Base-by-base conservation (phyloP, 2,113 vertebrate species). In the Aythya baeri region DNA sequence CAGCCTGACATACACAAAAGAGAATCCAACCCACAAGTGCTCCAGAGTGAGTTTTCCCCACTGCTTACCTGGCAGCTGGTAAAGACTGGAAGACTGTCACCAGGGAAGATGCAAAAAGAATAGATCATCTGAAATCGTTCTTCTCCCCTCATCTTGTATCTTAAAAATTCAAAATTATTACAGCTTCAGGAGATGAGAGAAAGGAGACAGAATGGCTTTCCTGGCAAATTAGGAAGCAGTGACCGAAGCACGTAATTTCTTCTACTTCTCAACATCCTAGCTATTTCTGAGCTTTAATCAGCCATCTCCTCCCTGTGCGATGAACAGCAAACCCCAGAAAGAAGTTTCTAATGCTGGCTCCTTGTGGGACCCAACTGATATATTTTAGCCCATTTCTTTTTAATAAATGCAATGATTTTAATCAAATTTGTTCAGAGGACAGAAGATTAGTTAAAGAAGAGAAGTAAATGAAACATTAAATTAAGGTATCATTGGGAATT, bases 391-490 rank as follows among this genome's bases (percentile, higher is more conserved):
- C 73, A 92, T 93, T 96, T 93, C 86, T 96, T 96, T 94, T 76
- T 91, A 93, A 95, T 96, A 95, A 91, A 96, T 86, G 94, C 59
- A 89, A 92, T 5, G 54, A 95, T 97, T 97, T 97, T 95, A 96
- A 97, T 97, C 95, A 91, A 96, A 95, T 97, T 95, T 97, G 87
- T 92, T 96, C 95, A 86, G 94, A 92, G 92, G 63, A 91, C 72
- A 96, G 94, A 96, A 97, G 96, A 97, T 97, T 97, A 97, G 92
- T 97, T 97, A 97, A 96, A 96, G 91, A 94, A 82, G 75, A 94
- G 67, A 89, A 91, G 91, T 83, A 96, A 96, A 95, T 95, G 93
- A 88, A 96, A 97, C 91, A 97, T 96, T 96, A 97, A 94, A 97
- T 97, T 95, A 96, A 97, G 92, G 96, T 96, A 96, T 96, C 94